Evolutionary conservation across 1,140 invertebrate genomes (phyloP).

Genomic region (Scaptodrosophila lebanonensis): DNA sequence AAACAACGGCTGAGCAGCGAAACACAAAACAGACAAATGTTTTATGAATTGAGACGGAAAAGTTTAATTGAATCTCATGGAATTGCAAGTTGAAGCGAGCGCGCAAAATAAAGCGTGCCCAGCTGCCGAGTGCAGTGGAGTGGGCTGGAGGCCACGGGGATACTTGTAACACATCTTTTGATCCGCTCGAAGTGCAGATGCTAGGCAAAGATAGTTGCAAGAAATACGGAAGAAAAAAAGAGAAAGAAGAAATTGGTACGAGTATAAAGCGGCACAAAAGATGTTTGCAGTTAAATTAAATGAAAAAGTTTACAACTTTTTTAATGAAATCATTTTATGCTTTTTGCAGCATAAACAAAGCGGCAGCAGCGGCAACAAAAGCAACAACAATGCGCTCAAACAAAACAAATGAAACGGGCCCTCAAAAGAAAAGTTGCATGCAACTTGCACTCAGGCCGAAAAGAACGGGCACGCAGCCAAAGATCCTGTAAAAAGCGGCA

Average conservation of each 20-base stretch:
- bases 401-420: slow-evolving; percentile 54
- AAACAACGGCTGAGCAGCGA: too few relatives aligned
- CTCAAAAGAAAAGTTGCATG: slow-evolving; percentile 56
- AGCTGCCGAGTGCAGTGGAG: slow-evolving; percentile 41
- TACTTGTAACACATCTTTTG: too few relatives aligned
- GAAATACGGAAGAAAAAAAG: slow-evolving; percentile 4
- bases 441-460: slow-evolving; percentile 45
- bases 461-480: slow-evolving; percentile 13
- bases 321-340: slow-evolving; percentile 74
- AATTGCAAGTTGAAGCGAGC: slow-evolving; percentile 1
- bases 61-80: slow-evolving; percentile 62
- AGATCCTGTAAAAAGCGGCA: slow-evolving; percentile 8
- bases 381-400: slow-evolving; percentile 16
- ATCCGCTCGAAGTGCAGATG: neutral
- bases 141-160: neutral
- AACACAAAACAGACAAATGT: too few relatives aligned
- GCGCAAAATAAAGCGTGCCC: slow-evolving; percentile 13
- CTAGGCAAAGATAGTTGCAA: slow-evolving; percentile 13
- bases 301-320: slow-evolving; percentile 75
- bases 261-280: slow-evolving; percentile 46
- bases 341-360: slow-evolving; percentile 62
- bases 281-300: slow-evolving; percentile 76
- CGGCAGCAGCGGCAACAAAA: neutral
- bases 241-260: slow-evolving; percentile 4
- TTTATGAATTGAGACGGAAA: slow-evolving; percentile 53